A percentile compares a stretch with the other conserved stretches of the same genome.
Conservation (phyloP, 2,113 vertebrate genomes). For the Callaeas wilsoni region DNA sequence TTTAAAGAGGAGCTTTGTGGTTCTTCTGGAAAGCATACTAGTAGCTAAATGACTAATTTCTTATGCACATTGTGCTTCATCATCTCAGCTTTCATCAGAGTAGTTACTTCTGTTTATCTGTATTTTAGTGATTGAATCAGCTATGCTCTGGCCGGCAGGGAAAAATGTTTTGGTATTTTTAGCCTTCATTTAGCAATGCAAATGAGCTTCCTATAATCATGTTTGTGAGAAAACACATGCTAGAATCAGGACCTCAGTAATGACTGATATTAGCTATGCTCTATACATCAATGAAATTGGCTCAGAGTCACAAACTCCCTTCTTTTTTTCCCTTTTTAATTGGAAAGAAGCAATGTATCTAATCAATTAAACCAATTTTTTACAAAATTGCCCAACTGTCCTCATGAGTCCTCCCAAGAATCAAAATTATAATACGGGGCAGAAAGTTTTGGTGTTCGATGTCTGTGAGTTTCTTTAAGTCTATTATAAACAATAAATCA, state of each 20-base stretch:
- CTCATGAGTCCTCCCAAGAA: neutral
- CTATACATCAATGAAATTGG: neutral
- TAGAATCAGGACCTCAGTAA: neutral
- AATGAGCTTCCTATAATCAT: constrained; percentile 4
- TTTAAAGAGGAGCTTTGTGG: neutral
- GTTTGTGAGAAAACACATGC: constrained; percentile 21
- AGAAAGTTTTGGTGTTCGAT: neutral
- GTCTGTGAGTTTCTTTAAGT: neutral
- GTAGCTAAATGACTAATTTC: neutral
- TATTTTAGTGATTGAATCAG: neutral
- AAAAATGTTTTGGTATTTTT: constrained; percentile 13
- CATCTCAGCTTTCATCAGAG: neutral
- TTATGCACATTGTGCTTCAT: neutral
- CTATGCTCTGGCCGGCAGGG: neutral
- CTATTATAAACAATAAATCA: neutral
- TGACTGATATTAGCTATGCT: neutral
- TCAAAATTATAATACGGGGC: neutral
- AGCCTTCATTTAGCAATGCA: constrained; percentile 22
- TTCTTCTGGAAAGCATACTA: neutral
- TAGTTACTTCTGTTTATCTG: neutral
- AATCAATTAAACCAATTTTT: neutral
- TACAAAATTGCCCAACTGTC: neutral
- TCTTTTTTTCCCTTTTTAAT: neutral
- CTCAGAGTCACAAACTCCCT: neutral
- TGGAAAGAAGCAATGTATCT: neutral